phyloP scores from a whole-genome alignment of 2,888 invertebrate species.

The Malacosoma neustria region DNA sequence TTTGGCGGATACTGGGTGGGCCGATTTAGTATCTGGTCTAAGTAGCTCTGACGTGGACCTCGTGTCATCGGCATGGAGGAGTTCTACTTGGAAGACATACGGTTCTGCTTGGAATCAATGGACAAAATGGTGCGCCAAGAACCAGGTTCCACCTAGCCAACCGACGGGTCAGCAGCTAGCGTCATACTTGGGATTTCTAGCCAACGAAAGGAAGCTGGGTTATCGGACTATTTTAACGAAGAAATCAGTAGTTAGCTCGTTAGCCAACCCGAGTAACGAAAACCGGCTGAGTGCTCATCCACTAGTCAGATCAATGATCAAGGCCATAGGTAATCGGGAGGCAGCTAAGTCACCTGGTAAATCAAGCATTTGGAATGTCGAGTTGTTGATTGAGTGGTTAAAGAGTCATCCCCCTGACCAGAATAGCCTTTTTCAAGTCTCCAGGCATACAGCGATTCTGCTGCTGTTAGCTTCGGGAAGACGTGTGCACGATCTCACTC shows the following conservation, averaged over 20 bases:
- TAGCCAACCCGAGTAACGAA: conserved; percentile 5
- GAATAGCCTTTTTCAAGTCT: conserved; percentile 10
- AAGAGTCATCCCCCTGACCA: not conserved
- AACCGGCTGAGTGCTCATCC: conserved; percentile 2
- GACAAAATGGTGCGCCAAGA: conserved; percentile 6
- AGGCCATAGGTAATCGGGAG: too few relatives aligned
- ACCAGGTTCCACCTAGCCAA: not conserved
- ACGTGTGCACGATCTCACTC: conserved; percentile 17
- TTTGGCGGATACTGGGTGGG: conserved; percentile 3
- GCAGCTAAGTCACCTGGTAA: not conserved
- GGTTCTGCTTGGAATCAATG: conserved; percentile 10
- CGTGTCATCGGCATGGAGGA: conserved; percentile 9
- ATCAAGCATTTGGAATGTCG: conserved; percentile 5
- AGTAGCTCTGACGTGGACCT: not conserved
- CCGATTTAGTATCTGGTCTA: conserved; percentile 2
- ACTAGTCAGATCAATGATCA: conserved; percentile 6
- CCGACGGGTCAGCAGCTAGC: conserved; percentile 5
- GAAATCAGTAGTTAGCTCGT: conserved; percentile 11
- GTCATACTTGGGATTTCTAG: conserved; percentile 6
- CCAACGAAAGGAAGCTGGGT: conserved; percentile 5
- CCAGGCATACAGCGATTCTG: conserved; percentile 7
- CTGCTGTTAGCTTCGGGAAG: conserved; percentile 13
- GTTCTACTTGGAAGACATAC: conserved; percentile 11
- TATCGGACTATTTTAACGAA: conserved; percentile 10
- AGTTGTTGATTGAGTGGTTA: conserved; percentile 3